Evolutionary conservation across 2,797 vertebrate species (phyloP), one percentile per base, ranked within the genome.

Genomic region (Coendou prehensilis): DNA sequence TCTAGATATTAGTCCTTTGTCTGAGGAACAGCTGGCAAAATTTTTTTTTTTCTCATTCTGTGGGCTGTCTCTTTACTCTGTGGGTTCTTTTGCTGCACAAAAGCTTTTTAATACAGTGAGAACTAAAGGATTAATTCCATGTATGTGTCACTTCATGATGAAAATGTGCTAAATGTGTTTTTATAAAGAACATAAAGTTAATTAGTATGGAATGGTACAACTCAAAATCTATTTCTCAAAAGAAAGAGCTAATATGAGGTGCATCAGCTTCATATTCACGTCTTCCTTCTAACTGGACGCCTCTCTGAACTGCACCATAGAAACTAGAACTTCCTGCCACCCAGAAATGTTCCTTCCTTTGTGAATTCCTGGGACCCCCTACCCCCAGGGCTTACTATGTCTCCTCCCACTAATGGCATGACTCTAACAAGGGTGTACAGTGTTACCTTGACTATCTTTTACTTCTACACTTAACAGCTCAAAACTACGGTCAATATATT

Each of bases 201-300:
- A 87, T 71, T 67, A 50, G 52, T 18, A 47, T 47, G 59, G 76
- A 89, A 82, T 93, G 76, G 20, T 26, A 54, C 41, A 83, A 95
- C 52, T 93, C 64, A 94, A 91, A 69, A 93, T 57, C 91, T 96
- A 26, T 22, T 96, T 95, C 85, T 87, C 28, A 83, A 96, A 96
- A 97, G 76, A 47, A 95, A 85, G 30, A 54, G 57, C 92, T 61
- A 94, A 96, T 73, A 73, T 33, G 63, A 15, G 30, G 69, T 73
- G 54, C 28, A 64, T 23, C 28, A 86, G 41, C 89, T 78, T 89
- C 71, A 64, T 7, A 73, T 2, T 92, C 26, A 64, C 41, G 63
- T 64, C 83, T 82, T 26, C 28, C 73, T 92, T 37, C 57, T 41
- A 45, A 59, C 37, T 89, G 78, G 89, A 63, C 78, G 45, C 15